A percentile compares a stretch with the other conserved stretches of the same genome.
These are phyloP conservation scores for Chiridota heheva DNA, from an alignment of 35 echinoderm and acorn worm genomes.

Conservation along the genomic window DNA sequence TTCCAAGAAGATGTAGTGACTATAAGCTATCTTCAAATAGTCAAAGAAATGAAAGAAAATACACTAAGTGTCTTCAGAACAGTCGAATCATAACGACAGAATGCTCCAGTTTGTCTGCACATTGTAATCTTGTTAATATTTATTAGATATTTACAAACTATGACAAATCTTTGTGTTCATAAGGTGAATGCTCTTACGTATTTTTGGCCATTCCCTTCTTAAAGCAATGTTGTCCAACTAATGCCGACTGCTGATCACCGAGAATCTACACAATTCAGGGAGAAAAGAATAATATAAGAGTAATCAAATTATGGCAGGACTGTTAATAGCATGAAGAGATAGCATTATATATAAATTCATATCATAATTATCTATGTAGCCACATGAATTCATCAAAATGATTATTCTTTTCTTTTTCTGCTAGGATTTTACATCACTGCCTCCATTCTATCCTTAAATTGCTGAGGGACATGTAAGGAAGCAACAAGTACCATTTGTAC, in stretches of 20 bases:
- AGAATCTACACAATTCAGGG: slow-evolving; percentile 56
- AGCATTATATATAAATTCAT: not conserved
- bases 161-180: not conserved
- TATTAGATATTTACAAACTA: not conserved
- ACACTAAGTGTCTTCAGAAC: not conserved
- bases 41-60: not conserved
- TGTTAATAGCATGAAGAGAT: not conserved
- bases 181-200: slow-evolving; percentile 75
- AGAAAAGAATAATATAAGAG: not conserved
- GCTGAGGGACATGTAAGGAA: too few relatives aligned
- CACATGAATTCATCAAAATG: not conserved
- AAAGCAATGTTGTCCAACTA: slow-evolving; percentile 92
- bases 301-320: not conserved
- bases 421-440: not conserved
- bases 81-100: not conserved
- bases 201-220: slow-evolving; percentile 98
- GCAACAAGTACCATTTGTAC: too few relatives aligned
- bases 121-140: not conserved
- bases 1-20: not conserved
- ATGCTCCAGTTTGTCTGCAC: not conserved
- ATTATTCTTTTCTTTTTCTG: not conserved
- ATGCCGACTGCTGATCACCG: slow-evolving; percentile 92
- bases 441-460: too few relatives aligned
- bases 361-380: not conserved
- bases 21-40: not conserved